These are phyloP conservation scores for Drosophila neocordata DNA, from an alignment of 1,140 invertebrate genomes.

Conservation along the genomic window DNA sequence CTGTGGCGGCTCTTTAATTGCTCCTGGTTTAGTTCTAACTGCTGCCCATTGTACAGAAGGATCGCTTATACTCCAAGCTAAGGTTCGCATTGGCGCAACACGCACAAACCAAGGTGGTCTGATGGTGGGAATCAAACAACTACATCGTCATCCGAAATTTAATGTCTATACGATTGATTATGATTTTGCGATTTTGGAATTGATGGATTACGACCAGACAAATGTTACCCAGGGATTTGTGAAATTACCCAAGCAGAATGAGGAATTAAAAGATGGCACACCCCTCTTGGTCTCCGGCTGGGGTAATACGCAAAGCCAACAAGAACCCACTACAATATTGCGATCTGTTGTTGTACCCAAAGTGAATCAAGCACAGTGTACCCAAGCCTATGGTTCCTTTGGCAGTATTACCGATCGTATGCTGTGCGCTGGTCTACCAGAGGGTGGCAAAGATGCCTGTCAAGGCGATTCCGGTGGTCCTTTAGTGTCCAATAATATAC, in stretches of 20 bases:
- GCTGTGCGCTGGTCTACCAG: constrained; percentile 87
- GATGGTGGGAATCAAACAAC: constrained; percentile 53
- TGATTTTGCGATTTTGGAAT: constrained; percentile 73
- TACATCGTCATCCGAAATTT: constrained; percentile 77
- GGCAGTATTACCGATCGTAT: constrained; percentile 85
- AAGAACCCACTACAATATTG: constrained; percentile 59
- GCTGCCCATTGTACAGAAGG: constrained; percentile 84
- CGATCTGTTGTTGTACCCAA: constrained; percentile 83
- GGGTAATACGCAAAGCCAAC: constrained; percentile 76
- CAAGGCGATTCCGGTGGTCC: constrained; percentile 85
- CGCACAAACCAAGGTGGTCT: constrained; percentile 55
- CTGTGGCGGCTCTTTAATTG: constrained; percentile 89
- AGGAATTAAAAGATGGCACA: constrained; percentile 57
- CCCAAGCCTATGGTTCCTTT: constrained; percentile 55
- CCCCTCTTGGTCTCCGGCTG: constrained; percentile 82
- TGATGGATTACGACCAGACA: constrained; percentile 43
- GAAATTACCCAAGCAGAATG: constrained; percentile 51
- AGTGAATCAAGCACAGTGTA: constrained; percentile 70
- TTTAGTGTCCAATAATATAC: constrained; percentile 58
- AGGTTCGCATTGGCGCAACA: constrained; percentile 69
- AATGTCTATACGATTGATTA: constrained; percentile 67
- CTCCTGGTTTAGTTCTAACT: constrained; percentile 83
- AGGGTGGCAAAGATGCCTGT: constrained; percentile 88
- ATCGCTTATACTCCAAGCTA: constrained; percentile 20
- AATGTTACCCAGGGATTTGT: constrained; percentile 44